Evolutionary conservation across 1,140 invertebrate species (phyloP), one percentile per base, ranked within the genome.

Genomic region (Drosophila lowei): DNA sequence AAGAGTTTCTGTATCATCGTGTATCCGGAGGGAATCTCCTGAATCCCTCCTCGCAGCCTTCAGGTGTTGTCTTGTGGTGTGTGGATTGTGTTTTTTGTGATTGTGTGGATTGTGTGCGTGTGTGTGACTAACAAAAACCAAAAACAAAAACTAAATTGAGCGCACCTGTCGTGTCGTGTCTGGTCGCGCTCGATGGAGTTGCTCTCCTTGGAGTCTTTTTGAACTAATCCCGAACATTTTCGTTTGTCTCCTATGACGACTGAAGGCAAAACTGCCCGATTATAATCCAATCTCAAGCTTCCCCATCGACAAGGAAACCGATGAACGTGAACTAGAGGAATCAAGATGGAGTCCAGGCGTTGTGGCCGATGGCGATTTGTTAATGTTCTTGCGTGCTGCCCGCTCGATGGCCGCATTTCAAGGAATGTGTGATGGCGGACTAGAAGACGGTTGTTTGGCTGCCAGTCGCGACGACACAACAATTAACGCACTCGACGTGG

Each of bases 381-480:
- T 99, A 89, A 99, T 99, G 97, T 99, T 98, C 93, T 94, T 99
- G 83, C 94, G 98, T 89, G 98, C 98, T 75, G 98, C 98, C 59
- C 94, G 98, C 75, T 99, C 96, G 46, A 97, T 98, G 96, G 96
- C 96, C 81, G 98, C 98, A 50, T 99, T 99, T 93, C 91, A 92
- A 91, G 91, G 98, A 80, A 99, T 99, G 97, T 99, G 98, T 95
- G 98, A 99, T 94, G 98, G 98, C 60, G 98, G 98, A 72, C 97
- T 97, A 67, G 97, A 99, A 92, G 98, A 99, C 93, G 97, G 98
- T 90, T 98, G 97, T 93, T 94, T 97, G 88, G 98, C 98, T 66
- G 98, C 98, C 81, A 97, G 97, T 77, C 93, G 97, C 91, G 98
- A 99, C 93, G 98, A 99, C 92, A 99, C 98, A 53, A 99, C 98